A percentile compares a stretch with the other conserved stretches of the same genome.
These are phyloP conservation scores for Periophthalmus magnuspinnatus DNA, from an alignment of 2,797 vertebrate genomes.

Conservation along the genomic window DNA sequence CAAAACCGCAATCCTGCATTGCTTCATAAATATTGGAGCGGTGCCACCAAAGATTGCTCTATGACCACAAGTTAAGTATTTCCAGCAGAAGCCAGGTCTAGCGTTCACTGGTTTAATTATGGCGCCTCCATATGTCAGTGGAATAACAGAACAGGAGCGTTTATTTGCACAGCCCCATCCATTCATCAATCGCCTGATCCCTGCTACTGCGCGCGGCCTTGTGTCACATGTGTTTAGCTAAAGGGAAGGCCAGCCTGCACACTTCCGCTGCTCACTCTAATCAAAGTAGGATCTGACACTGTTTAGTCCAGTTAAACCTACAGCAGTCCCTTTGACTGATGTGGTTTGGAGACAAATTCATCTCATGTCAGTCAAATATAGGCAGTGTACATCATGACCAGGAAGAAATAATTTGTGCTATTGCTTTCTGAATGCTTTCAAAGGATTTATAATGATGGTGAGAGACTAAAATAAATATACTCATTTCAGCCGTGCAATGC, in stretches of 20 bases:
- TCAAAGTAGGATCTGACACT: conserved; percentile 35
- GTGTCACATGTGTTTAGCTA: conserved; percentile 47
- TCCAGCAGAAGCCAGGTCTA: conserved; percentile 36
- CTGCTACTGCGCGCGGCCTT: conserved; percentile 59
- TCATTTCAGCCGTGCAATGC: neutral
- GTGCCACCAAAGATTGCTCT: conserved; percentile 11
- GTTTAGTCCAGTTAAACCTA: conserved; percentile 57
- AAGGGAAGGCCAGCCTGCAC: conserved; percentile 19
- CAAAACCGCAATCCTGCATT: neutral
- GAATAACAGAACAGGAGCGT: conserved; percentile 61
- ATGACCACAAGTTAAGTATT: conserved; percentile 27
- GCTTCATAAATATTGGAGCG: conserved; percentile 15
- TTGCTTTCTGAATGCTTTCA: neutral
- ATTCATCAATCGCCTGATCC: conserved; percentile 59
- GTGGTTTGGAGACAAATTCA: conserved; percentile 28
- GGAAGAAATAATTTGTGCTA: neutral
- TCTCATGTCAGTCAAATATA: conserved; percentile 35
- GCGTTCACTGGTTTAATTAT: conserved; percentile 46
- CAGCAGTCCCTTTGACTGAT: conserved; percentile 42
- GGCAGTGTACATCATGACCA: conserved; percentile 2
- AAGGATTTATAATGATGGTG: neutral
- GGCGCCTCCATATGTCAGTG: conserved; percentile 54
- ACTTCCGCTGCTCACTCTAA: conserved; percentile 27
- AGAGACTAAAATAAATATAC: neutral
- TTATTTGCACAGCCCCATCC: conserved; percentile 64